Base-by-base conservation (phyloP, 2,888 invertebrate genomes). In the Argyresthia albistria region DNA sequence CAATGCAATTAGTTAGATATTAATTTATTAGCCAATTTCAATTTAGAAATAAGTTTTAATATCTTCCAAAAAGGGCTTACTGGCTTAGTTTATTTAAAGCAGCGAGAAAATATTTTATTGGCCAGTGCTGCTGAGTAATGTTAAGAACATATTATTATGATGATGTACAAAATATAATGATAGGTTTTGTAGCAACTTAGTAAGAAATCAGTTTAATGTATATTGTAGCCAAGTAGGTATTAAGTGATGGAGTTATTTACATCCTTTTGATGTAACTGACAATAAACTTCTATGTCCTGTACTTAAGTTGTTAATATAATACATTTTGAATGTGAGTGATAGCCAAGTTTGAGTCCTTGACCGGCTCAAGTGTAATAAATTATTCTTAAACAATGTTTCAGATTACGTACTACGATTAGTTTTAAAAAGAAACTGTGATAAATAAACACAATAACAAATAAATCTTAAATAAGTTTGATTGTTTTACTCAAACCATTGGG, bases 361-460 rank as follows among this genome's bases (percentile, higher is more conserved):
- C 25, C 25, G 25, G 25, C 25, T 25, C 25, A 25, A 25, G 25
- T 25, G 25, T 25, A 25, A 25, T 25, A 25, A 25, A 25, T 25
- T 25, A 25, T 25, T 2, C 6, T 4, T 25, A 25, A 4, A 25
- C 25, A 6, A 25, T 25, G 25, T 25, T 25, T 25, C 25, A 25
- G 25, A 2, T 2, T 6, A 25, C 25, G 25, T 25, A 25, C 25
- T 25, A 25, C 2, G 2, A 25, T 25, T 25, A 39, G 39, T 6
- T 39, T 12, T 72, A 66, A 69, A 59, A 60, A 67, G 61, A 59
- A 76, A 69, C 76, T 76, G 76, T 77, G 76, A 75, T 76, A 75
- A 70, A 59, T 56, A 68, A 66, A 69, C 62, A 64, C 60, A 68
- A 67, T 65, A 67, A 67, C n/a, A 39, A 59, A 43, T 14, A 45